Base-by-base conservation (phyloP, 2,888 invertebrate genomes). In the Tineola bisselliella region DNA sequence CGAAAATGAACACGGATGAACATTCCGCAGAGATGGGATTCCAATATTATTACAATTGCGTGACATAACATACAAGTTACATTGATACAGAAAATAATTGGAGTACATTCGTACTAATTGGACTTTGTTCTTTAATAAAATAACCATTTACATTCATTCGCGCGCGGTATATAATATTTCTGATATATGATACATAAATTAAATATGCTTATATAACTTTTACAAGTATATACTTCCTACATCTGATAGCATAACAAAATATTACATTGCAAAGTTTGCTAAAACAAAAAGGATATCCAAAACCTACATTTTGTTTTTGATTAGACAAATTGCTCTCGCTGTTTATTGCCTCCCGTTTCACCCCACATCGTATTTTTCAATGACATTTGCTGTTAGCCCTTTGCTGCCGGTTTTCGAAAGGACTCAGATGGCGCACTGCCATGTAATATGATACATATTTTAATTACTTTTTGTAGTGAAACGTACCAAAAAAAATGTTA, bases 271-370 rank as follows among this genome's bases (percentile, higher is more conserved):
- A 48, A 54, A 54, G 54, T 54, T 54, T 54, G 54, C 54, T 25
- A 25, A 54, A 54, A 54, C 61, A 67, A 61, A 25, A 6, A 62
- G 63, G 70, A 69, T 58, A 13, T 15, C 58, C 11, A 70, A 72
- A 71, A 74, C 74, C 75, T 76, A 78, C 80, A 79, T 84, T 66
- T 83, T 80, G 77, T 87, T 84, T 86, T 84, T 86, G 84, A 87
- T 87, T 87, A 86, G 86, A 84, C 81, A 86, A 87, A 87, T 86
- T 84, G 84, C 78, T 77, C 76, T 75, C 77, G 64, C 77, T 75
- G 73, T 86, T 84, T 86, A 86, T 86, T 71, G 76, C 71, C 75
- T 84, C 77, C 82, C 65, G 1, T 30, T 15, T 33, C 58, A 33
- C 44, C 30, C 58, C 13, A 17, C 19, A 15, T 19, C 58, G 58